Evolutionary conservation across 1,140 invertebrate genomes (phyloP).

Genomic region (Drosophila repleta): DNA sequence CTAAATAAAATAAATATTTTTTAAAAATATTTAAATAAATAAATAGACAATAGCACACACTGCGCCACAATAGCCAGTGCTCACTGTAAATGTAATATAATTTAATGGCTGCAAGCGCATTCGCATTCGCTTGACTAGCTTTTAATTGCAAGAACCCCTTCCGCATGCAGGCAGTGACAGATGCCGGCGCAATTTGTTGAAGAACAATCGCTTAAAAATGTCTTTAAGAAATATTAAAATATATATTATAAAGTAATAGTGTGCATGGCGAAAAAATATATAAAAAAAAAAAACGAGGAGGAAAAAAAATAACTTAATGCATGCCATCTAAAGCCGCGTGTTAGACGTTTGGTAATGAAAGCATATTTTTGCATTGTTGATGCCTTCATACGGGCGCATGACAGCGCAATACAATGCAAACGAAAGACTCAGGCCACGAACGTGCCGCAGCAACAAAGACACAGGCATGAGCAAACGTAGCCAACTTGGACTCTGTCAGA

Average conservation of each 20-base stretch:
- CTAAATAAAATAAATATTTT: too few relatives aligned
- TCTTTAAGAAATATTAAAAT: conserved; percentile 24
- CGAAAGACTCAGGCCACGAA: conserved; percentile 77
- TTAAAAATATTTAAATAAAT: too few relatives aligned
- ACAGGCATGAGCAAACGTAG: conserved; percentile 27
- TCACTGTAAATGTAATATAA: not conserved
- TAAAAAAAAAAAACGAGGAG: conserved; percentile 4
- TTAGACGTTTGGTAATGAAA: conserved; percentile 76
- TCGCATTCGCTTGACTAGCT: conserved; percentile 7
- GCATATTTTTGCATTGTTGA: conserved; percentile 76
- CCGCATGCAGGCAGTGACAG: conserved; percentile 49
- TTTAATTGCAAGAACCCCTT: conserved; percentile 52
- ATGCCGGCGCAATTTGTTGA: conserved; percentile 56
- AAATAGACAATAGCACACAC: too few relatives aligned
- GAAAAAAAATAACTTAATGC: conserved; percentile 49
- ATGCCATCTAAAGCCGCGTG: conserved; percentile 51
- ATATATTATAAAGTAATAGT: too few relatives aligned
- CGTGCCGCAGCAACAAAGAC: conserved; percentile 45
- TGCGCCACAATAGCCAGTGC: not conserved
- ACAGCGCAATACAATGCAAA: conserved; percentile 80
- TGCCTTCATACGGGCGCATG: conserved; percentile 71
- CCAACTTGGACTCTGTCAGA: conserved; percentile 35
- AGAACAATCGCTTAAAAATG: conserved; percentile 34
- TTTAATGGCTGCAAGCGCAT: conserved; percentile 17
- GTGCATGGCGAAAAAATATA: not conserved